These are phyloP conservation scores for Dinomys branickii DNA, from an alignment of 2,113 vertebrate genomes.

Conservation along the genomic window DNA sequence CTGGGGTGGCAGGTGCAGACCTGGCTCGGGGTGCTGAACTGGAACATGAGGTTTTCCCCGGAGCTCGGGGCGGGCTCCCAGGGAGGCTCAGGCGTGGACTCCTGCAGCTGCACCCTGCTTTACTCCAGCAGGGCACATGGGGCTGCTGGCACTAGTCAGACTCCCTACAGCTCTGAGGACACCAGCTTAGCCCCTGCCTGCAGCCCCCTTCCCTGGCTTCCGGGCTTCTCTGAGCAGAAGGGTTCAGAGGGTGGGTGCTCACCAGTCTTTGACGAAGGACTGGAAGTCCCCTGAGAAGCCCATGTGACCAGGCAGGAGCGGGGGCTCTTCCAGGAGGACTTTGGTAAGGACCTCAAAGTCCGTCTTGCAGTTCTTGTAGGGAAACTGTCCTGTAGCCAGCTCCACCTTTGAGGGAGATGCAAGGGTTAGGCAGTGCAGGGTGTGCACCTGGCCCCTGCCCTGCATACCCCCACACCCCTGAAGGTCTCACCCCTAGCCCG, in stretches of 20 bases:
- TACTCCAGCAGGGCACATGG: rapidly evolving
- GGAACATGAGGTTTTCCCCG: rapidly evolving
- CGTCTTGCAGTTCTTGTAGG: constrained; percentile 97
- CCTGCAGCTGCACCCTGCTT: not conserved
- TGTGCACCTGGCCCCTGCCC: not conserved
- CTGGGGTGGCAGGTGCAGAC: not conserved
- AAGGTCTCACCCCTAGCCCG: not conserved
- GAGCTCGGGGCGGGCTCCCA: no score
- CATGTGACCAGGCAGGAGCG: constrained; percentile 94
- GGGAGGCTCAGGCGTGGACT: rapidly evolving
- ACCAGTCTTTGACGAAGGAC: constrained; percentile 99
- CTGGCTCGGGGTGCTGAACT: not conserved
- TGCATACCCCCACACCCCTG: rapidly evolving
- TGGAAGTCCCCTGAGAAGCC: constrained; percentile 96
- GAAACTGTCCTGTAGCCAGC: constrained; percentile 96
- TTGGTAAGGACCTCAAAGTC: constrained; percentile 98
- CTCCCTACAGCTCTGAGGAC: not conserved
- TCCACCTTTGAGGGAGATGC: constrained; percentile 89
- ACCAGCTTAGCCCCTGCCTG: not conserved
- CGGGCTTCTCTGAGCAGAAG: not conserved
- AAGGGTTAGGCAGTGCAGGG: not conserved
- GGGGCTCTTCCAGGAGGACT: constrained; percentile 97
- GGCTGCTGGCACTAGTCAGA: not conserved
- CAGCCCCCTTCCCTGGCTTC: rapidly evolving
- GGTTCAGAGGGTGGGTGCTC: constrained; percentile 56